Conservation (phyloP, 1,140 invertebrate genomes). For the Platyura marginata region DNA sequence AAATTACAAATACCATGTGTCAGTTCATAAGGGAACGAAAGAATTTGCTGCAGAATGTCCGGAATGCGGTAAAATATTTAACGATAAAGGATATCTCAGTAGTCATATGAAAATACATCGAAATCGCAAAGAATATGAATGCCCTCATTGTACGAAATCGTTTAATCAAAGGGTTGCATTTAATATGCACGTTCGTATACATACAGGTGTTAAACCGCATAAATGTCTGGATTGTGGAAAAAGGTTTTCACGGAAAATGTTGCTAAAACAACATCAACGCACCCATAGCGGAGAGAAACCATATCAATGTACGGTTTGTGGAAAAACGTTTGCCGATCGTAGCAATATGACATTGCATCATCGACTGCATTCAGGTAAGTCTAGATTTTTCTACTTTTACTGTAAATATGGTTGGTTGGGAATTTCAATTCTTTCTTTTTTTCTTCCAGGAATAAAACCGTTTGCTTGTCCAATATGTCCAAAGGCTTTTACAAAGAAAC, state of each 20-base stretch:
- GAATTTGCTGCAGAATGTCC: constrained; percentile 56
- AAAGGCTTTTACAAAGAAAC: constrained; percentile 74
- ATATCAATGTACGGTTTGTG: constrained; percentile 9
- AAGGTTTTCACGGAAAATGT: constrained; percentile 65
- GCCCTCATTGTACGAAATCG: constrained; percentile 50
- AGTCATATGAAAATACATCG: constrained; percentile 64
- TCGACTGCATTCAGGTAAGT: constrained; percentile 45
- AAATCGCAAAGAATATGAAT: constrained; percentile 56
- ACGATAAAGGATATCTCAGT: constrained; percentile 56
- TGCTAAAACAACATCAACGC: constrained; percentile 57
- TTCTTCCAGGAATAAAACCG: constrained; percentile 52
- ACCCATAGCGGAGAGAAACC: constrained; percentile 37
- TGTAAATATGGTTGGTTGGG: constrained; percentile 1
- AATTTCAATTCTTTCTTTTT: neutral
- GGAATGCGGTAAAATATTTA: constrained; percentile 58
- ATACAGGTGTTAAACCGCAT: constrained; percentile 63
- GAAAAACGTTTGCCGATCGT: constrained; percentile 44
- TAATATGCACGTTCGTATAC: constrained; percentile 65
- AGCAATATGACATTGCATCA: constrained; percentile 69
- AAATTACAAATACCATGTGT: constrained; percentile 59
- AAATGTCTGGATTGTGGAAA: constrained; percentile 71
- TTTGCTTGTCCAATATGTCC: constrained; percentile 71
- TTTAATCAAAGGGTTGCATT: constrained; percentile 67
- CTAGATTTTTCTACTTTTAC: constrained; percentile 3
- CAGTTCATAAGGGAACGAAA: constrained; percentile 50